Percentiles rank a stretch among this genome's conserved stretches.
These are phyloP conservation scores for Cataglyphis rosenhaueri DNA, from an alignment of 2,888 invertebrate genomes.

Conservation along the genomic window DNA sequence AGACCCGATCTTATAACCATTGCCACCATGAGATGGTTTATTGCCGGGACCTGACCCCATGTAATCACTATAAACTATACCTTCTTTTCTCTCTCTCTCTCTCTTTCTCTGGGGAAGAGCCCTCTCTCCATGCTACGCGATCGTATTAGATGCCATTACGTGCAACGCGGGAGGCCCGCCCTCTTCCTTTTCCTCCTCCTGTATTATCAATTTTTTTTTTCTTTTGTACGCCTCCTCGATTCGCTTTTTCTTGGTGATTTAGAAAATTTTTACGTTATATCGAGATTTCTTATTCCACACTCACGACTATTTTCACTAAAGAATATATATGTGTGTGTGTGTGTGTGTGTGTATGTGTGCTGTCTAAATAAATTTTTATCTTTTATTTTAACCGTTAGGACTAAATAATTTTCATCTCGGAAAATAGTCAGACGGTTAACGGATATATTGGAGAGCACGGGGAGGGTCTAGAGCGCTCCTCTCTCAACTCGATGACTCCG, in stretches of 20 bases:
- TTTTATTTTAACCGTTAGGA: neutral
- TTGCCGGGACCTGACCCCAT: constrained; percentile 85
- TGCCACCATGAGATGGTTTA: constrained; percentile 84
- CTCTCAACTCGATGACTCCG: constrained; percentile 65
- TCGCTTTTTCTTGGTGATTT: neutral
- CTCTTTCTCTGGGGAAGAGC: constrained; percentile 53
- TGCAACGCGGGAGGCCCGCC: constrained; percentile 60
- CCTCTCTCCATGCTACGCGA: constrained; percentile 75
- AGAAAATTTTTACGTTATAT: neutral
- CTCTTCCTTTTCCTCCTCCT: constrained; percentile 40
- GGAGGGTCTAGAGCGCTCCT: constrained; percentile 52
- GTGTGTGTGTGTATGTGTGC: neutral
- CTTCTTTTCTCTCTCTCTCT: constrained; percentile 74
- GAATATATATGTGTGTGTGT: neutral
- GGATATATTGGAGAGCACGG: constrained; percentile 23
- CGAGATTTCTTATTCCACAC: neutral
- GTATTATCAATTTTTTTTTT: constrained; percentile 4
- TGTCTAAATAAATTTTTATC: constrained; percentile 32
- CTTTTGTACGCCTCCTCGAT: neutral
- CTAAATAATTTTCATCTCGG: constrained; percentile 33
- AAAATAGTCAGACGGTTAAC: constrained; percentile 22
- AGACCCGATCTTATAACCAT: constrained; percentile 77
- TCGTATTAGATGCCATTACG: constrained; percentile 84
- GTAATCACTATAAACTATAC: constrained; percentile 85
- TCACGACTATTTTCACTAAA: neutral